phyloP scores from a whole-genome alignment of 2,113 vertebrate genomes.

The Polypterus senegalus region DNA sequence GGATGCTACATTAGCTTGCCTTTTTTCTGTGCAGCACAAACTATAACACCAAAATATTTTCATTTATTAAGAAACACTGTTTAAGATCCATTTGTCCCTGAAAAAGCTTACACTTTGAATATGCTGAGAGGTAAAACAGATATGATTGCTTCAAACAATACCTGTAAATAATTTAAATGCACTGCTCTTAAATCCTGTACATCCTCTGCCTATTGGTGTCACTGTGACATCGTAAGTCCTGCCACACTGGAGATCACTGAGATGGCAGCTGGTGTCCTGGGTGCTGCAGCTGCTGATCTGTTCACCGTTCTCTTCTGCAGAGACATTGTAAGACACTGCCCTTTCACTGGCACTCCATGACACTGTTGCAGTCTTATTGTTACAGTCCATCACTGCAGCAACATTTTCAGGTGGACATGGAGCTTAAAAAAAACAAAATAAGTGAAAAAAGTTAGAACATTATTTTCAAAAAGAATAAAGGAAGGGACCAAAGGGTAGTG shows the following conservation, averaged over 20 bases:
- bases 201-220: slow-evolving; percentile 14
- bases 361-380: slow-evolving; percentile 24
- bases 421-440: too few relatives aligned
- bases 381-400: slow-evolving; percentile 25
- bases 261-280: slow-evolving; percentile 28
- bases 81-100: too few relatives aligned
- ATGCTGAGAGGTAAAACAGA: too few relatives aligned
- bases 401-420: slow-evolving; percentile 15
- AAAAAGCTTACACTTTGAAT: too few relatives aligned
- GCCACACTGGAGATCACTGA: slow-evolving; percentile 35
- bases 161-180: slow-evolving; percentile 8
- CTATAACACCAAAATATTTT: too few relatives aligned
- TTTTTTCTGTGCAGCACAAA: too few relatives aligned
- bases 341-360: slow-evolving; percentile 39
- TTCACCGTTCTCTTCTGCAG: slow-evolving; percentile 21
- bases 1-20: too few relatives aligned
- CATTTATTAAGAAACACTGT: too few relatives aligned
- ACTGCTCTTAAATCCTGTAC: not conserved
- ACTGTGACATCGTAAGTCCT: slow-evolving; percentile 37
- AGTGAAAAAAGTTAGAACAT: too few relatives aligned
- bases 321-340: slow-evolving; percentile 27
- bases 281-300: slow-evolving; percentile 27
- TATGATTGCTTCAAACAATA: not conserved
- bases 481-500: too few relatives aligned
- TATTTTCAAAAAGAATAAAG: too few relatives aligned